These are phyloP conservation scores for Chondrilla cf. caribensis DNA, from an alignment of 37 sponge, comb jelly and placozoan genomes.

Conservation along the genomic window DNA sequence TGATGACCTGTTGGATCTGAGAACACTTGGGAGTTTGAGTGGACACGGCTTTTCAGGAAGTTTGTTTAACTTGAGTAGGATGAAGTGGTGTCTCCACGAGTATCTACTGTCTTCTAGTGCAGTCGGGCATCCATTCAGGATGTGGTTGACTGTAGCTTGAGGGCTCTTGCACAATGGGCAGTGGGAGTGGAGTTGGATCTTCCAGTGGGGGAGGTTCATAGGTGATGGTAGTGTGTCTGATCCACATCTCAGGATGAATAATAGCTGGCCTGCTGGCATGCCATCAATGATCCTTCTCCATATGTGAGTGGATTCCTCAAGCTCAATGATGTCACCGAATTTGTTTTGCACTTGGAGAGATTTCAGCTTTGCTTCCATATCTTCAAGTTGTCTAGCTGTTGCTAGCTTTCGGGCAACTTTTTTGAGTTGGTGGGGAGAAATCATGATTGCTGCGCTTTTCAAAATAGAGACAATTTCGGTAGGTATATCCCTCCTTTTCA, in stretches of 20 bases:
- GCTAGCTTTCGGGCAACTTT: background rate
- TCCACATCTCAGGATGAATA: background rate
- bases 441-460: background rate
- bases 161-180: slow-evolving; percentile 7
- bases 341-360: background rate
- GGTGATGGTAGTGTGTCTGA: slow-evolving; percentile 37
- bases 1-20: background rate
- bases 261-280: slow-evolving; percentile 19
- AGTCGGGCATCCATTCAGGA: slow-evolving; percentile 20
- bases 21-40: background rate
- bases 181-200: background rate
- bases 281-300: slow-evolving; percentile 20
- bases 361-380: background rate
- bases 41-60: background rate
- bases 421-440: background rate
- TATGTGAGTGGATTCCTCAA: background rate
- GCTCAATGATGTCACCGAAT: background rate
- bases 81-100: slow-evolving; percentile 18
- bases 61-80: background rate
- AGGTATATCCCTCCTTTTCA: background rate
- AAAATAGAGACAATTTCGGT: background rate
- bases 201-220: slow-evolving; percentile 24
- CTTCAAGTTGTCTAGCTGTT: background rate
- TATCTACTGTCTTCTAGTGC: slow-evolving; percentile 3
- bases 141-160: slow-evolving; percentile 12